These are phyloP conservation scores for Vanessa tameamea DNA, from an alignment of 1,140 invertebrate genomes.

Conservation along the genomic window DNA sequence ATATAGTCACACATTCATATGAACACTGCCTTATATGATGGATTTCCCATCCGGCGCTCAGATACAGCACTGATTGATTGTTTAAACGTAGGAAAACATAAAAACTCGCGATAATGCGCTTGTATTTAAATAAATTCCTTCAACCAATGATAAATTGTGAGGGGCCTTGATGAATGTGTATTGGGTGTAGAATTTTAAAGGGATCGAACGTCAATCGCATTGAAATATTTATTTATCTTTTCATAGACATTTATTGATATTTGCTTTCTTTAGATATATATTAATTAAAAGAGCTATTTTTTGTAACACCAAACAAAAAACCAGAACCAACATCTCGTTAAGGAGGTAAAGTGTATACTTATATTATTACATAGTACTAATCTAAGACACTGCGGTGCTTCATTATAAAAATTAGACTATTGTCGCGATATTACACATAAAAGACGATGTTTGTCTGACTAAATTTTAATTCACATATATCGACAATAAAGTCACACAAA, in stretches of 20 bases:
- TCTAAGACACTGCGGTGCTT: too few species aligned
- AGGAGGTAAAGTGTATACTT: too few species aligned
- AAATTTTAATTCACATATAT: too few species aligned
- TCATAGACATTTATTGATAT: not conserved
- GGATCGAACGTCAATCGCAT: conserved; percentile 4
- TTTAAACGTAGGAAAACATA: conserved; percentile 40
- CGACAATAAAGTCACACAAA: too few species aligned
- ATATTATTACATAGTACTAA: too few species aligned
- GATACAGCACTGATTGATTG: conserved; percentile 42
- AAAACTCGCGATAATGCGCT: conserved; percentile 34
- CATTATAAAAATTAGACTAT: too few species aligned
- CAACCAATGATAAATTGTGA: conserved; percentile 25
- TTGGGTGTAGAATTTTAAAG: not conserved
- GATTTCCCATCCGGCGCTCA: conserved; percentile 36
- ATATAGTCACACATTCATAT: not conserved
- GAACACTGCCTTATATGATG: conserved; percentile 23
- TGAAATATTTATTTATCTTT: not conserved
- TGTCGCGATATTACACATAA: too few species aligned
- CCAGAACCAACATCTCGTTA: too few species aligned
- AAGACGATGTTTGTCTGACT: too few species aligned
- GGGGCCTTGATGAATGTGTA: conserved; percentile 13
- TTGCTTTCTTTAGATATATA: not conserved
- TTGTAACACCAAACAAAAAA: too few species aligned
- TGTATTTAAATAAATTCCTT: conserved; percentile 32
- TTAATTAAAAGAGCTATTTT: too few species aligned